Conservation (phyloP, 2,797 vertebrate genomes). For the Halcyon chelicuti region DNA sequence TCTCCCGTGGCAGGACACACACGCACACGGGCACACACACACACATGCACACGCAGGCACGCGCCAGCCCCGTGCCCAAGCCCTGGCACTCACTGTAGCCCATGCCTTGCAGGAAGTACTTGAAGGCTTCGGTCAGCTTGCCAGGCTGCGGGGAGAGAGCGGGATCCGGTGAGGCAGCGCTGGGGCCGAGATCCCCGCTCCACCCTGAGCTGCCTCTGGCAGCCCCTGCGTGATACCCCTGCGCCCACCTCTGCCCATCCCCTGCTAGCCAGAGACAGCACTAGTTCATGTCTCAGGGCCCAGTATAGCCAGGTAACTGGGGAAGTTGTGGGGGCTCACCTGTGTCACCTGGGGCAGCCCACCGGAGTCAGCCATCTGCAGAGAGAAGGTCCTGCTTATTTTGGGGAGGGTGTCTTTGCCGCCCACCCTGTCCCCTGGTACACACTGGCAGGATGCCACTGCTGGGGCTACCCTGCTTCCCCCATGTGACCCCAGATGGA, state of each 20-base stretch:
- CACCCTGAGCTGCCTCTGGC: background rate
- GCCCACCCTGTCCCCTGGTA: background rate
- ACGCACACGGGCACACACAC: background rate
- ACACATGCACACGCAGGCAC: background rate
- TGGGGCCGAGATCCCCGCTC: fast-evolving
- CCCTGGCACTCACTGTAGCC: constrained; percentile 93
- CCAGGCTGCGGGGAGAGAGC: constrained; percentile 84
- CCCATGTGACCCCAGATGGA: background rate
- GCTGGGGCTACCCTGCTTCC: background rate
- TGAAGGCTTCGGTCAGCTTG: constrained; percentile 98
- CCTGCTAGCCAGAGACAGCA: background rate
- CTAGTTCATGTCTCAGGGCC: background rate
- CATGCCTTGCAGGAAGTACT: constrained; percentile 99
- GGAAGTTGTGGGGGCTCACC: constrained; percentile 78
- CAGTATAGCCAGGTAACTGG: background rate
- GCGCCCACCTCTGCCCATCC: background rate
- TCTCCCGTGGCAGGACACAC: background rate
- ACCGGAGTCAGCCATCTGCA: constrained; percentile 95
- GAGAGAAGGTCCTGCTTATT: background rate
- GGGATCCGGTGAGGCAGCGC: background rate
- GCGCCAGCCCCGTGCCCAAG: background rate
- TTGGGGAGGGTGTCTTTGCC: background rate
- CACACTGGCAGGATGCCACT: background rate
- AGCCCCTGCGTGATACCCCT: background rate
- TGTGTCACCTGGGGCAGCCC: constrained; percentile 96